These are phyloP conservation scores for Podotricha telesiphe DNA, from an alignment of 2,888 invertebrate genomes.

Conservation along the genomic window DNA sequence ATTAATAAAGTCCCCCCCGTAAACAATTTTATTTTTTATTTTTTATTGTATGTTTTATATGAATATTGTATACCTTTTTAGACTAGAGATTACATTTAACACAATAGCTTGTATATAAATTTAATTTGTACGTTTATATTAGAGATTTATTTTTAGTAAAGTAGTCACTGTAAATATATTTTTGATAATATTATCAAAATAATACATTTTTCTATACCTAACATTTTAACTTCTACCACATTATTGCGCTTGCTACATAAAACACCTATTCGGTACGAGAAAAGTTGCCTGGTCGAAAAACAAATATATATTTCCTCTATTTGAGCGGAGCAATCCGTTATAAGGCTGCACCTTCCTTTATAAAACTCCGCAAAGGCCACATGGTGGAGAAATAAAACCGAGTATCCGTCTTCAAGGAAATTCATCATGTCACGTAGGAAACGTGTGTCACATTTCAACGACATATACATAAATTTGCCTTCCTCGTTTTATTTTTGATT, in stretches of 20 bases:
- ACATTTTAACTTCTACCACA: not conserved
- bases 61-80: no score
- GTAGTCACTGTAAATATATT: not conserved
- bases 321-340: slow-evolving; percentile 38
- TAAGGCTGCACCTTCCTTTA: slow-evolving; percentile 58
- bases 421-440: slow-evolving; percentile 46
- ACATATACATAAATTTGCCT: slow-evolving; percentile 32
- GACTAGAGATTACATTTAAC: no score
- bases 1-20: no score
- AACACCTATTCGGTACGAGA: slow-evolving; percentile 35
- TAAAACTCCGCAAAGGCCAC: slow-evolving; percentile 61
- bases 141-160: not conserved
- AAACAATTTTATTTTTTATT: no score
- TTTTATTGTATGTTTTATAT: no score
- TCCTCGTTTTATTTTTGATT: not conserved
- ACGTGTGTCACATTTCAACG: slow-evolving; percentile 40
- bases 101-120: no score
- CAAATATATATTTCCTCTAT: slow-evolving; percentile 51
- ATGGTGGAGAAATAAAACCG: slow-evolving; percentile 58
- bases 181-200: not conserved
- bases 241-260: not conserved
- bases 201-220: not conserved
- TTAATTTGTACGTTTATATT: no score
- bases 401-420: slow-evolving; percentile 44
- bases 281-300: slow-evolving; percentile 51